These are phyloP conservation scores for Cynopterus sphinx DNA, from an alignment of 2,797 vertebrate genomes.

Conservation along the genomic window DNA sequence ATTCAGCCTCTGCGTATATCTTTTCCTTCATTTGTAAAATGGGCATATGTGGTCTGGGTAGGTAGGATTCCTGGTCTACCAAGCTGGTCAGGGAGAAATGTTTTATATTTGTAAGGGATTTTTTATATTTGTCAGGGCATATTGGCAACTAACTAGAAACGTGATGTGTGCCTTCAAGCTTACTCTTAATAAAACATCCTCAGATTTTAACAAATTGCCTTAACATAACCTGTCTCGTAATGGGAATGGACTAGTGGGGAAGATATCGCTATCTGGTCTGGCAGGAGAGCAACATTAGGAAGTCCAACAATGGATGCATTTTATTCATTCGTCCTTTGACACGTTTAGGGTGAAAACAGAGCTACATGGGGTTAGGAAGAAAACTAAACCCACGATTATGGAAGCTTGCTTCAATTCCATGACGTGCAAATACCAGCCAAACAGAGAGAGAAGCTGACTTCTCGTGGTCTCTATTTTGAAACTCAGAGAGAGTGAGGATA, in stretches of 20 bases:
- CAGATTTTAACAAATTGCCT: not conserved
- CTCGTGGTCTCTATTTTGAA: not conserved
- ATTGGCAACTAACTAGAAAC: not conserved
- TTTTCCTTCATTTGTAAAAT: not conserved
- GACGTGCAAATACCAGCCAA: not conserved
- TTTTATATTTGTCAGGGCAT: not conserved
- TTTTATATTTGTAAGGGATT: not conserved
- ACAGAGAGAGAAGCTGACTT: not conserved
- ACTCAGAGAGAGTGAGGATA: not conserved
- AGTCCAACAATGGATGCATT: fast-evolving
- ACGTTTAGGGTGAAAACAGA: not conserved
- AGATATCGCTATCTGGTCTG: too few relatives aligned
- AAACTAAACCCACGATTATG: not conserved
- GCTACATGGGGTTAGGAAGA: not conserved
- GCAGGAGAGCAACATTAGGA: too few relatives aligned
- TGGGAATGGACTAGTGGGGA: not conserved
- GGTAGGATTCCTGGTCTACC: not conserved
- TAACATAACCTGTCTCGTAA: not conserved
- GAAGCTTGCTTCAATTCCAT: not conserved
- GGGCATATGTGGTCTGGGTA: too few relatives aligned
- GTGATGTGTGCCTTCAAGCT: not conserved
- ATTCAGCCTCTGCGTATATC: fast-evolving
- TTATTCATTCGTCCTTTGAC: not conserved
- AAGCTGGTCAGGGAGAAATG: not conserved
- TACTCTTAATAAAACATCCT: not conserved